Conservation (phyloP, 2,888 invertebrate species). For the Lissonota sp. region DNA sequence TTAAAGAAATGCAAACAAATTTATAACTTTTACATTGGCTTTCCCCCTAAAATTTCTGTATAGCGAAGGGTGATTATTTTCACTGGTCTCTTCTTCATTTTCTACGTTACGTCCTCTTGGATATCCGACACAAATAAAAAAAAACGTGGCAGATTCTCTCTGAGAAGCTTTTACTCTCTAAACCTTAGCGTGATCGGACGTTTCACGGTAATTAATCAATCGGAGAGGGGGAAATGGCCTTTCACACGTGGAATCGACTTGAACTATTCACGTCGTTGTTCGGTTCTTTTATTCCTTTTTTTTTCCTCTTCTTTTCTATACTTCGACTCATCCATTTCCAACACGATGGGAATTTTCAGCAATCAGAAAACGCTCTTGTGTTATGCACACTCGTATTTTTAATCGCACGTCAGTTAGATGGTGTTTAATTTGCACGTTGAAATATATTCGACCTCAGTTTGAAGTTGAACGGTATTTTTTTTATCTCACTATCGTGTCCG, state of each 20-base stretch:
- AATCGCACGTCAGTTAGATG: not conserved
- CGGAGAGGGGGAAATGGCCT: conserved; percentile 1
- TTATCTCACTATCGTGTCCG: conserved; percentile 8
- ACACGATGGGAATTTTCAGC: conserved; percentile 38
- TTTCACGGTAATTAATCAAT: conserved; percentile 4
- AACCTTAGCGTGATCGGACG: conserved; percentile 30
- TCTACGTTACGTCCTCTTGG: not conserved
- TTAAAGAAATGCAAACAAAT: too few relatives aligned
- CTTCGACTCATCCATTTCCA: not conserved
- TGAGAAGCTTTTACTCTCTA: conserved; percentile 1
- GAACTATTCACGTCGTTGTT: not conserved
- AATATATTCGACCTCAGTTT: conserved; percentile 22
- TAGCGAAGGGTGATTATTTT: too few relatives aligned
- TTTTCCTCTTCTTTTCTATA: not conserved
- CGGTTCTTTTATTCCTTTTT: not conserved
- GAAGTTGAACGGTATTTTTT: conserved; percentile 39
- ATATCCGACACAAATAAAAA: not conserved
- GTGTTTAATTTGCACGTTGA: conserved; percentile 48
- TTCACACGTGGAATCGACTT: not conserved
- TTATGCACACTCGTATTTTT: not conserved
- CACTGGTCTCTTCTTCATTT: not conserved
- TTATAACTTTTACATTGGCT: too few relatives aligned
- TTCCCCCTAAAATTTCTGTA: too few relatives aligned
- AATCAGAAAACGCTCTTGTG: not conserved
- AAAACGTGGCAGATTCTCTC: not conserved